Conservation (phyloP, 2,888 invertebrate species). For the Malthinus seriepunctatus region DNA sequence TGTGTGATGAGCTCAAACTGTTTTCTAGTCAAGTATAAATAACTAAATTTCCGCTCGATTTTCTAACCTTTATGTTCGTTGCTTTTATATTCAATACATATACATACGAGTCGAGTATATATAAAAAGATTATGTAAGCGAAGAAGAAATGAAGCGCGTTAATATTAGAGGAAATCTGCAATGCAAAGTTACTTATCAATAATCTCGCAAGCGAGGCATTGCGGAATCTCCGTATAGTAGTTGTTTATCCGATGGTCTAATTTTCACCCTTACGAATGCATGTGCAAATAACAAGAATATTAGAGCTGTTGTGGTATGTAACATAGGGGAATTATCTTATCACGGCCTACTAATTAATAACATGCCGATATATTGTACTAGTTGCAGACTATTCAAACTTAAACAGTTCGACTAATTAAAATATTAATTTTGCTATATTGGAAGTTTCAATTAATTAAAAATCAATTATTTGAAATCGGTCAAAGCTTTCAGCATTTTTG, state of each 20-base stretch:
- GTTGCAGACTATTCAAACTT: slow-evolving; percentile 5
- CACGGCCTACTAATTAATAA: slow-evolving; percentile 20
- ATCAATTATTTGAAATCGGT: too few relatives aligned
- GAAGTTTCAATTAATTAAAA: too few relatives aligned
- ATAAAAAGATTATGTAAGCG: neutral
- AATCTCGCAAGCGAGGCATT: slow-evolving; percentile 14
- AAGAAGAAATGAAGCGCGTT: slow-evolving; percentile 1
- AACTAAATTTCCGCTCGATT: too few relatives aligned
- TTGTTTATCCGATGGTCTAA: slow-evolving; percentile 23
- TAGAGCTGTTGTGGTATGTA: slow-evolving; percentile 20
- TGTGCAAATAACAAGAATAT: slow-evolving; percentile 23
- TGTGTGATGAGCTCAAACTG: too few relatives aligned
- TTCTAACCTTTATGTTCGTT: too few relatives aligned
- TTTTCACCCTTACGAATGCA: slow-evolving; percentile 20
- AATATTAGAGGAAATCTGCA: slow-evolving; percentile 13
- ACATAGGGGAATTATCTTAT: slow-evolving; percentile 24
- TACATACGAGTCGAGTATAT: too few relatives aligned
- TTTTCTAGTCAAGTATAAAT: too few relatives aligned
- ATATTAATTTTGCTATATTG: too few relatives aligned
- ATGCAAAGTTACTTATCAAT: slow-evolving; percentile 24
- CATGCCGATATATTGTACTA: slow-evolving; percentile 24
- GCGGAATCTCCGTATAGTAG: slow-evolving; percentile 10
- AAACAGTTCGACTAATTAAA: too few relatives aligned
- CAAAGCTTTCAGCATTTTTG: too few relatives aligned
- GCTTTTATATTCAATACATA: too few relatives aligned